Base-by-base conservation (phyloP, 2,888 invertebrate genomes). In the Dynastes hyllus region DNA sequence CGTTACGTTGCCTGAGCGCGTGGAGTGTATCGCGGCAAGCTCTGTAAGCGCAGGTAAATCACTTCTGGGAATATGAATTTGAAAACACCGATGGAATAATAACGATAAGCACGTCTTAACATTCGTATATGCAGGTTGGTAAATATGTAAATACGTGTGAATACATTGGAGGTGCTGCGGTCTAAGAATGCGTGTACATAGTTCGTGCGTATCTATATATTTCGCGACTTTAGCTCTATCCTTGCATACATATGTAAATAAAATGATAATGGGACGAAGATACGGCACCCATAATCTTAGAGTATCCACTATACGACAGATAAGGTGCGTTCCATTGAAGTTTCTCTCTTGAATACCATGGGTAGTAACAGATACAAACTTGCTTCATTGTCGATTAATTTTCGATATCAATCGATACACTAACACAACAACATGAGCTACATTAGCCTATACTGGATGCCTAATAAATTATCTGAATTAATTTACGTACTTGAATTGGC, bases 31-130 rank as follows among this genome's bases (percentile, higher is more conserved):
- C 45, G 45, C 45, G 45, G 45, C 11, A 45, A 45, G 45, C 45
- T 45, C 45, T 11, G 55, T 0, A 40, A 13, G 40, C 58, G n/a
- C 40, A 40, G 73, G 73, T 73, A 73, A 73, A 58, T 40, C 73
- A 73, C 73, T 58, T 73, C 37, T 73, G 16, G 58, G 73, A 55
- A 73, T 58, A 73, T 73, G 73, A 73, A 73, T 40, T 22, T 61
- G 73, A 27, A 73, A 61, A 73, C 58, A 32, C 58, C 55, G 37
- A 58, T 58, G 37, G 73, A 73, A 73, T 73, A 73, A 73, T 73
- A 58, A 73, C 58, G 73, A 58, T 16, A 32, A 29, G 37, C 32
- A 50, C 45, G 1, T 45, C 22, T 63, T 63, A 63, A 29, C 63
- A 63, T 63, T 63, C 63, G 11, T 63, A 63, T 55, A 22, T 9